These are phyloP conservation scores for Cydia amplana DNA, from an alignment of 1,140 invertebrate genomes.

Conservation along the genomic window DNA sequence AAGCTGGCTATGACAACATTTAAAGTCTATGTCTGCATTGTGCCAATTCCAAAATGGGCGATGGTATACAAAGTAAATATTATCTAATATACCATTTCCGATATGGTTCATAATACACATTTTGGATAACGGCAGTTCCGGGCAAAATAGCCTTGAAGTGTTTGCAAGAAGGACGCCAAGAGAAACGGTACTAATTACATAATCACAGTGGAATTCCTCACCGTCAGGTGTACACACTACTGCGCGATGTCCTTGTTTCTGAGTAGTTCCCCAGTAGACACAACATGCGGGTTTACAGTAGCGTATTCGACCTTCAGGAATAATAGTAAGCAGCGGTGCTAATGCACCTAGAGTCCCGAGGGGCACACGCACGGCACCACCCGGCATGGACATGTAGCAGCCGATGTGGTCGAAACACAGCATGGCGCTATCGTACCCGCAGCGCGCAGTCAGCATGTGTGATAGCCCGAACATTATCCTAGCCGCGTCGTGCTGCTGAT, in stretches of 20 bases:
- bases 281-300: constrained; percentile 83
- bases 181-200: constrained; percentile 88
- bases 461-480: constrained; percentile 83
- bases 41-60: constrained; percentile 86
- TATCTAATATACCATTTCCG: constrained; percentile 86
- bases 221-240: constrained; percentile 83
- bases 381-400: constrained; percentile 82
- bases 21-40: constrained; percentile 80
- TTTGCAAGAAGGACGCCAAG: constrained; percentile 87
- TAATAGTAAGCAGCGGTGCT: constrained; percentile 81
- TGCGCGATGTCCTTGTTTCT: constrained; percentile 75
- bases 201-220: constrained; percentile 85
- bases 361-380: constrained; percentile 82
- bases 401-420: constrained; percentile 83
- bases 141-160: constrained; percentile 85
- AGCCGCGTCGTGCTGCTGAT: constrained; percentile 83
- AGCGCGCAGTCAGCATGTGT: constrained; percentile 80
- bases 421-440: constrained; percentile 82
- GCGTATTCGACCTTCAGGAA: constrained; percentile 80
- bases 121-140: constrained; percentile 85
- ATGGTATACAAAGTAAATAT: constrained; percentile 88
- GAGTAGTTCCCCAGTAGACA: constrained; percentile 82
- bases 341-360: constrained; percentile 82
- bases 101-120: constrained; percentile 84
- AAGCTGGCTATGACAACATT: constrained; percentile 80